phyloP scores from a whole-genome alignment of 2,797 vertebrate genomes.

The Chrosomus eos region DNA sequence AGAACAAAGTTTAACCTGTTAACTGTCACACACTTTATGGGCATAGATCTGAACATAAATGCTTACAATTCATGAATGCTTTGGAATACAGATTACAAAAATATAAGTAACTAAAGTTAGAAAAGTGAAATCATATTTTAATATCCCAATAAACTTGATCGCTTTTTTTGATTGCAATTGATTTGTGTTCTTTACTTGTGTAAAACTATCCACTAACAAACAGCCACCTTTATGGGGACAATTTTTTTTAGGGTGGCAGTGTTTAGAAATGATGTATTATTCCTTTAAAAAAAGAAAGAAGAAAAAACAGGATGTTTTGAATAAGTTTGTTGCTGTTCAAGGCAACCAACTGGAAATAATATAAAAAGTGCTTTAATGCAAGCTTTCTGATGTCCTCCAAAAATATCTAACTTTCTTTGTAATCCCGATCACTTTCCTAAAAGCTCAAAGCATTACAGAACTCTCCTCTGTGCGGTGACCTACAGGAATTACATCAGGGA shows the following conservation, averaged over 20 bases:
- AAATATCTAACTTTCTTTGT: not conserved
- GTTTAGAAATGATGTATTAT: not conserved
- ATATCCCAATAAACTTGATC: not conserved
- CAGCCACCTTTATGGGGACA: not conserved
- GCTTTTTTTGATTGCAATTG: not conserved
- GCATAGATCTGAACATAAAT: too few relatives aligned
- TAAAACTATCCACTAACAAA: not conserved
- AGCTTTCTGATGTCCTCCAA: not conserved
- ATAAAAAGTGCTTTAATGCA: not conserved
- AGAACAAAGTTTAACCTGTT: too few relatives aligned
- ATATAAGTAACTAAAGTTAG: too few relatives aligned
- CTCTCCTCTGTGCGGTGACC: not conserved
- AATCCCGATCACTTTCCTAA: not conserved
- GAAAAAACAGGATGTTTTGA: not conserved
- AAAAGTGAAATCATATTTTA: too few relatives aligned
- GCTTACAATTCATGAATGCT: too few relatives aligned
- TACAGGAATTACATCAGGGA: not conserved
- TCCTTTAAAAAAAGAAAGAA: not conserved
- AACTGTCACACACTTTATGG: too few relatives aligned
- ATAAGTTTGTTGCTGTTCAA: not conserved
- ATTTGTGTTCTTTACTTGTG: not conserved
- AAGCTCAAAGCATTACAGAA: not conserved
- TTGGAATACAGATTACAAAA: too few relatives aligned
- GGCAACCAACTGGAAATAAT: not conserved
- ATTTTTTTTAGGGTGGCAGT: not conserved